A percentile compares a stretch with the other conserved stretches of the same genome.
Evolutionary conservation across 2,113 vertebrate genomes (phyloP).

Genomic region (Bagarius yarrelli): DNA sequence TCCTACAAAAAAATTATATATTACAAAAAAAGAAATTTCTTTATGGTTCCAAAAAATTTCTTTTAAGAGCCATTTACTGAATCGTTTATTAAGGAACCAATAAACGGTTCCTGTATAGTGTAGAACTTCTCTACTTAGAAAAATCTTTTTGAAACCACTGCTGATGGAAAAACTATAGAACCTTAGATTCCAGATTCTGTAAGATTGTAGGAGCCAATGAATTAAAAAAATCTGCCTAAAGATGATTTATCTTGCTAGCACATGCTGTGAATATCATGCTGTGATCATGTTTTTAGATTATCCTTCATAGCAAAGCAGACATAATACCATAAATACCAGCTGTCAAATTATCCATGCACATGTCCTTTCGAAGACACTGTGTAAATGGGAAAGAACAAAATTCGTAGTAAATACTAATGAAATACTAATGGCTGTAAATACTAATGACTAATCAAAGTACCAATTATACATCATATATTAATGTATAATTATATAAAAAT

Average conservation of each 20-base stretch:
- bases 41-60: no score
- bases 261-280: background rate
- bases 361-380: background rate
- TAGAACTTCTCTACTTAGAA: no score
- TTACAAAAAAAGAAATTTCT: no score
- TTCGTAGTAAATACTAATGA: background rate
- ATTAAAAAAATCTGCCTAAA: background rate
- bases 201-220: background rate
- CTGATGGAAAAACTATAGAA: background rate
- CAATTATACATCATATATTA: no score
- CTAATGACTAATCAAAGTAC: background rate
- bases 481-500: no score
- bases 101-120: no score
- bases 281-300: background rate
- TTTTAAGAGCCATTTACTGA: no score
- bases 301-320: background rate
- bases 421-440: background rate
- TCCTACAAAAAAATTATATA: no score
- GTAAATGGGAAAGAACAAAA: background rate
- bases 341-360: background rate
- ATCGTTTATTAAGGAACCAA: no score
- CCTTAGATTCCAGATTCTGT: background rate
- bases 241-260: background rate
- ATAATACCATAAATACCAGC: background rate
- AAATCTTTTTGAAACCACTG: no score